Base-by-base conservation (phyloP, 2,797 vertebrate species). In the Tenualosa thibaudeaui region DNA sequence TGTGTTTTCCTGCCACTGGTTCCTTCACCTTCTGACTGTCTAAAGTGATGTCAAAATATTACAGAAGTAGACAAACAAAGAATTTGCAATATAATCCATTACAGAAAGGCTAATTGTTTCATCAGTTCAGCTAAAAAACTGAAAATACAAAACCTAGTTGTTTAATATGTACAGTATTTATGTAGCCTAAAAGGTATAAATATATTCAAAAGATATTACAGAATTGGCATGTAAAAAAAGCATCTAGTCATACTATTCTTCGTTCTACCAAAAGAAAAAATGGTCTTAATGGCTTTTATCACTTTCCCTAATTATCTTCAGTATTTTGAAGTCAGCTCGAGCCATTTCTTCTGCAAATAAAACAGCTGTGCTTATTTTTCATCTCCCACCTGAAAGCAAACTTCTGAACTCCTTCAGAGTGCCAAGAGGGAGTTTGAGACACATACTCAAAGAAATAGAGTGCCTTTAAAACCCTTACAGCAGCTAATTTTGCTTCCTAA, bases 381-480 rank as follows among this genome's bases (percentile, higher is more conserved):
- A 78, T 78, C 71, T 78, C 7, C 7, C 19, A 17, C 40, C 71
- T 49, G 31, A 68, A 81, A 75, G 17, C 58, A 56, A 22, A 84
- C 71, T 78, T 78, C 37, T 78, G 40, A 78, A 78, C 15, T 46
- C 37, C 71, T 78, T 78, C 17, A 17, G 40, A 78, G 71, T 40
- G 37, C 71, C 19, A 43, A 22, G 46, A 78, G 37, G n/a, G 40
- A 78, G 71, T 37, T 46, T 22, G 71, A 22, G 13, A 78, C 15
- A 19, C 71, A 46, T 12, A 46, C 71, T 78, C 40, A 71, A 86
- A 85, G 85, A 85, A 19, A 49, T 58, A 24, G 75, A 81, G 78
- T 26, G 62, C 58, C 81, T 53, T 54, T 10, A 50, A 15, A 60
- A 46, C n/a, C 78, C 81, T 85, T 60, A 68, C 82, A 83, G 58